phyloP scores from a whole-genome alignment of 2,797 vertebrate species.

The Acipenser transmontanus region DNA sequence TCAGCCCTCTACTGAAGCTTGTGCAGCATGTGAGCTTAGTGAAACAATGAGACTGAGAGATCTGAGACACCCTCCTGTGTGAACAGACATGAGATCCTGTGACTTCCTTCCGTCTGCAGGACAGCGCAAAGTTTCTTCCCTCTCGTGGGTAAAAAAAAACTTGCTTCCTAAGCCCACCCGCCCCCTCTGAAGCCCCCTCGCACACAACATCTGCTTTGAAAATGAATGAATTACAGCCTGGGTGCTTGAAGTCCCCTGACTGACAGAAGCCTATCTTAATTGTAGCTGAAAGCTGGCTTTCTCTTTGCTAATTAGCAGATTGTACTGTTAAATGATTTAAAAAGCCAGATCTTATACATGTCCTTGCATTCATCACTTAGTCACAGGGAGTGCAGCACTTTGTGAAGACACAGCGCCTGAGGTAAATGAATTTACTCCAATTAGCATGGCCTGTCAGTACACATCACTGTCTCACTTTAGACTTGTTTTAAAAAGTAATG shows the following conservation, averaged over 20 bases:
- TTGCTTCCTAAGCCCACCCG: not conserved
- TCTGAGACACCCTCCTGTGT: slow-evolving; percentile 3
- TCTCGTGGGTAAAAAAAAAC: slow-evolving; percentile 10
- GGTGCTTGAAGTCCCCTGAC: slow-evolving; percentile 43
- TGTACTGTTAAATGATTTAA: slow-evolving; percentile 77
- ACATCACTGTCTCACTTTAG: slow-evolving; percentile 51
- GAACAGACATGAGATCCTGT: slow-evolving; percentile 5
- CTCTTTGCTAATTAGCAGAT: slow-evolving; percentile 74
- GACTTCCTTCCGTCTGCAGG: not conserved
- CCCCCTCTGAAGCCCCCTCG: slow-evolving; percentile 8
- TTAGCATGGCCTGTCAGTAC: slow-evolving; percentile 64
- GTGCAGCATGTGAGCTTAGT: slow-evolving; percentile 6
- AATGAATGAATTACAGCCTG: slow-evolving; percentile 38
- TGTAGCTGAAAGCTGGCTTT: slow-evolving; percentile 68
- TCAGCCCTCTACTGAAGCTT: not conserved
- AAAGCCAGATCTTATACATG: slow-evolving; percentile 60
- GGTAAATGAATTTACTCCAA: slow-evolving; percentile 76
- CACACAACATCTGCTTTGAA: slow-evolving; percentile 28
- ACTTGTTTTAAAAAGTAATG: slow-evolving; percentile 52
- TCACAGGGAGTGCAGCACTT: slow-evolving; percentile 51
- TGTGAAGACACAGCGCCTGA: slow-evolving; percentile 56
- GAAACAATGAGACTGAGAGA: slow-evolving; percentile 13
- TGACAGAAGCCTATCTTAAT: slow-evolving; percentile 65
- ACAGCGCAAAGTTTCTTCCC: slow-evolving; percentile 1
- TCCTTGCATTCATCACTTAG: slow-evolving; percentile 70